Evolutionary conservation across 2,888 invertebrate species (phyloP).

Genomic region (Megastigmus dorsalis): DNA sequence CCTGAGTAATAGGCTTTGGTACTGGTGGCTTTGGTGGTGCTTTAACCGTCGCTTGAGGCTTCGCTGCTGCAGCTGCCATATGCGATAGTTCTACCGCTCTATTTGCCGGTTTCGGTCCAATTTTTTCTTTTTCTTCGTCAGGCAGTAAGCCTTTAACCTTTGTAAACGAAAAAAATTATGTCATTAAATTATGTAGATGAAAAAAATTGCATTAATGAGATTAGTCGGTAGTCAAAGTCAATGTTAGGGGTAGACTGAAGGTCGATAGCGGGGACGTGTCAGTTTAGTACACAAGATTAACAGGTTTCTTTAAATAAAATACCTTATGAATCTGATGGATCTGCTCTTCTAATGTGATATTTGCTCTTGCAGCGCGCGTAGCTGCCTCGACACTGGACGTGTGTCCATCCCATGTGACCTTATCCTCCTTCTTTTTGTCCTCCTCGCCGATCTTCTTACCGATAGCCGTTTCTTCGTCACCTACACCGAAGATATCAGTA

Average conservation of each 20-base stretch:
- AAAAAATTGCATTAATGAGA: not conserved
- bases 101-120: conserved; percentile 91
- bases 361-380: conserved; percentile 93
- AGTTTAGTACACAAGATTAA: too few relatives aligned
- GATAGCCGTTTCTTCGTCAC: conserved; percentile 98
- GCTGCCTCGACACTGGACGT: conserved; percentile 97
- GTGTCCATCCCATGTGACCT: conserved; percentile 99
- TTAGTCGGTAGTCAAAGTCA: too few relatives aligned
- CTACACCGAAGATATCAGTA: conserved; percentile 99
- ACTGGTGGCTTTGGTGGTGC: conserved; percentile 71
- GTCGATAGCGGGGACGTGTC: too few relatives aligned
- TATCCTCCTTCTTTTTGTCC: conserved; percentile 89
- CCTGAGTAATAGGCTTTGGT: conserved; percentile 73
- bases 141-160: conserved; percentile 90
- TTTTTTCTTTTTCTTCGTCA: conserved; percentile 97
- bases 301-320: not conserved
- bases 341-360: conserved; percentile 96
- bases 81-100: conserved; percentile 69
- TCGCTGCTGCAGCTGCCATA: conserved; percentile 72
- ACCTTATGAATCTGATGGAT: conserved; percentile 98
- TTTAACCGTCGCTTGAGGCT: conserved; percentile 70
- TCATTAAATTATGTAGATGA: not conserved
- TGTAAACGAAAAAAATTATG: not conserved
- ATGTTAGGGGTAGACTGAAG: too few relatives aligned
- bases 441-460: conserved; percentile 98